Conservation (phyloP, 2,888 invertebrate species). For the Colletes collaris region DNA sequence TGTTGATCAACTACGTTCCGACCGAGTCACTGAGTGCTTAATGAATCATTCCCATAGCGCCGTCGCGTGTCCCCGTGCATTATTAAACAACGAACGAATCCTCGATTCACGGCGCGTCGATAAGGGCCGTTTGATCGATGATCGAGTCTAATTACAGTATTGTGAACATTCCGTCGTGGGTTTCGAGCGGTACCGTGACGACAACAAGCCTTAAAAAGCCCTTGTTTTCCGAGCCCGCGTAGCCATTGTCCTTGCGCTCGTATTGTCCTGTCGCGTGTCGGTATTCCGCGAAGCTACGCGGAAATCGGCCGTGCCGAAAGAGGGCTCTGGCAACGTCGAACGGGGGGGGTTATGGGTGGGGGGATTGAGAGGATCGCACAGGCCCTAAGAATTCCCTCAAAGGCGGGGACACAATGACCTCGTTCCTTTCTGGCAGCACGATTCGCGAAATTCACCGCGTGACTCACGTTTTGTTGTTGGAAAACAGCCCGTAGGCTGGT, state of each 20-base stretch:
- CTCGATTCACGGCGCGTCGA: neutral
- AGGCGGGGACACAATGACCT: conserved; percentile 37
- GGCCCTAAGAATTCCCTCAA: conserved; percentile 36
- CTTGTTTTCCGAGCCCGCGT: neutral
- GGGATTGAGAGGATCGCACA: neutral
- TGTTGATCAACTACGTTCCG: neutral
- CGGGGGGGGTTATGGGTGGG: neutral
- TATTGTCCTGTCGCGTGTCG: conserved; percentile 45
- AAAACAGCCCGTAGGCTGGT: conserved; percentile 38
- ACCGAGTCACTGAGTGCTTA: neutral
- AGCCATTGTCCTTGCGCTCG: conserved; percentile 31
- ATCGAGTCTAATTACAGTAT: conserved; percentile 32
- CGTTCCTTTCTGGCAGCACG: conserved; percentile 20
- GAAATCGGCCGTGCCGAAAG: conserved; percentile 22
- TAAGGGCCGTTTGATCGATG: conserved; percentile 21
- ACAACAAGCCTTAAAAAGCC: conserved; percentile 32
- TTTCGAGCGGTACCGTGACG: neutral
- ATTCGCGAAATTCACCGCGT: conserved; percentile 45
- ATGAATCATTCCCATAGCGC: neutral
- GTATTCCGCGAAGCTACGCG: conserved; percentile 37
- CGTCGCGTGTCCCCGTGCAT: conserved; percentile 3
- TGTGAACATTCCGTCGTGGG: conserved; percentile 3
- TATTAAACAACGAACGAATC: conserved; percentile 10
- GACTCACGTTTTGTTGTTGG: conserved; percentile 28
- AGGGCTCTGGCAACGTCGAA: neutral